These are phyloP conservation scores for Serranus cabrilla DNA, from an alignment of 2,797 vertebrate species.

Conservation along the genomic window DNA sequence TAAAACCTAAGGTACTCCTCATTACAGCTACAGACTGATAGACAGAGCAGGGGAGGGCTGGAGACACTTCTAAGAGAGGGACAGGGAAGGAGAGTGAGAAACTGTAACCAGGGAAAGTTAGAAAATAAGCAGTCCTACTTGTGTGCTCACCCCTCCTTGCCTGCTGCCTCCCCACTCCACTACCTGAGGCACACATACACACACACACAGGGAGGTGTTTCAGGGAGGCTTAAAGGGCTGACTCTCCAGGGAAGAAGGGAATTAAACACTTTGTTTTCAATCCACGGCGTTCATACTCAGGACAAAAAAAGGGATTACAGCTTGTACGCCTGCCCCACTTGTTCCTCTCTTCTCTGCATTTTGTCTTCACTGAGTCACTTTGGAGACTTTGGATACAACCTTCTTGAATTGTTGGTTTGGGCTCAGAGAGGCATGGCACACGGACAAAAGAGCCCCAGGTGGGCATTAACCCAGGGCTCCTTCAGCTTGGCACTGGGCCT, in stretches of 20 bases:
- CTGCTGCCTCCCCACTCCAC: slow-evolving; percentile 62
- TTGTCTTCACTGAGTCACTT: slow-evolving; percentile 67
- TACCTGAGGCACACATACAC: slow-evolving; percentile 74
- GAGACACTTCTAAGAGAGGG: slow-evolving; percentile 52
- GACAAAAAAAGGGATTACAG: slow-evolving; percentile 82
- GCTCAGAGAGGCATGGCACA: slow-evolving; percentile 79
- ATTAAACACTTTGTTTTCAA: slow-evolving; percentile 75
- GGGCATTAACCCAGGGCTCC: slow-evolving; percentile 77
- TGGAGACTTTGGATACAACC: slow-evolving; percentile 78
- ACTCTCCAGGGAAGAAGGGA: slow-evolving; percentile 74
- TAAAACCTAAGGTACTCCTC: slow-evolving; percentile 84
- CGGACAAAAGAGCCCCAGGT: slow-evolving; percentile 80
- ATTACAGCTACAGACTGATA: slow-evolving; percentile 79
- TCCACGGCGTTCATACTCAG: slow-evolving; percentile 58
- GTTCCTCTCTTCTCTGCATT: slow-evolving; percentile 62
- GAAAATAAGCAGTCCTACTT: slow-evolving; percentile 59
- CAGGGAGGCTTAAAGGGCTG: slow-evolving; percentile 72
- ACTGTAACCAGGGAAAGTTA: slow-evolving; percentile 69
- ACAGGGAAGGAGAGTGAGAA: slow-evolving; percentile 58
- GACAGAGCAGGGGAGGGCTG: slow-evolving; percentile 64
- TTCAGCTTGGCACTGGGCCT: slow-evolving; percentile 79
- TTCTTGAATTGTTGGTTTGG: slow-evolving; percentile 67
- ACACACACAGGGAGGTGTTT: slow-evolving; percentile 64
- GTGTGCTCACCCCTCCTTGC: slow-evolving; percentile 62
- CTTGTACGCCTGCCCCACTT: slow-evolving; percentile 65